Evolutionary conservation across 1,140 invertebrate species (phyloP).

Genomic region (Andricus grossulariae): DNA sequence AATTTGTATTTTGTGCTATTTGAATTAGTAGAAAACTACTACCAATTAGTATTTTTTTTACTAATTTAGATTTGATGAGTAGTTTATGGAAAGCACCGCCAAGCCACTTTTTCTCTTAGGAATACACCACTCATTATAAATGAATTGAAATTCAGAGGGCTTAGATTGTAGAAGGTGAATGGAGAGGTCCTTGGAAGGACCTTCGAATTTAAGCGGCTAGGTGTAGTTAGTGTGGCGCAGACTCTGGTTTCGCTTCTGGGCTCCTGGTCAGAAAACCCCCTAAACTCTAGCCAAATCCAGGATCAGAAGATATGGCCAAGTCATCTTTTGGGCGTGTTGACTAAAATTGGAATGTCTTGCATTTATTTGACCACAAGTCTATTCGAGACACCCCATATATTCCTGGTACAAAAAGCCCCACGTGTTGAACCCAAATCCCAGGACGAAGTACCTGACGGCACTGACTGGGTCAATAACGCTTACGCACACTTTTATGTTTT

Average conservation of each 20-base stretch:
- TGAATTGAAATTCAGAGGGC: too few species aligned
- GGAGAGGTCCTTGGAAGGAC: too few species aligned
- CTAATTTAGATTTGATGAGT: too few species aligned
- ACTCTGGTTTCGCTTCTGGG: constrained; percentile 39
- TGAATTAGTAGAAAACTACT: too few species aligned
- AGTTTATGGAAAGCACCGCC: too few species aligned
- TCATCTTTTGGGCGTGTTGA: background rate
- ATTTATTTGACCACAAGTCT: background rate
- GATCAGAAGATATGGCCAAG: constrained; percentile 41
- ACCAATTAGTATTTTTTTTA: too few species aligned
- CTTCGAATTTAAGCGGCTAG: too few species aligned
- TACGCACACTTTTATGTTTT: constrained; percentile 55
- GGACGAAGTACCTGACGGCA: constrained; percentile 47
- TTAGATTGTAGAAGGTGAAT: too few species aligned
- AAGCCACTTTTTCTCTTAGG: too few species aligned
- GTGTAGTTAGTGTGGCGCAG: background rate
- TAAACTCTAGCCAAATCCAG: constrained; percentile 63
- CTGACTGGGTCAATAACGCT: background rate
- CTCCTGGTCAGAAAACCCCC: constrained; percentile 64
- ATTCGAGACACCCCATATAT: constrained; percentile 48
- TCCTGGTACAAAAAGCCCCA: constrained; percentile 61
- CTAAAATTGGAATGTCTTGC: background rate
- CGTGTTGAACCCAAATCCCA: constrained; percentile 56
- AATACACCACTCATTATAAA: too few species aligned
- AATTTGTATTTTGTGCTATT: too few species aligned